Percentiles rank a stretch among this genome's conserved stretches.
Evolutionary conservation across 2,113 vertebrate species (phyloP).

Genomic region (Vanacampus margaritifer): DNA sequence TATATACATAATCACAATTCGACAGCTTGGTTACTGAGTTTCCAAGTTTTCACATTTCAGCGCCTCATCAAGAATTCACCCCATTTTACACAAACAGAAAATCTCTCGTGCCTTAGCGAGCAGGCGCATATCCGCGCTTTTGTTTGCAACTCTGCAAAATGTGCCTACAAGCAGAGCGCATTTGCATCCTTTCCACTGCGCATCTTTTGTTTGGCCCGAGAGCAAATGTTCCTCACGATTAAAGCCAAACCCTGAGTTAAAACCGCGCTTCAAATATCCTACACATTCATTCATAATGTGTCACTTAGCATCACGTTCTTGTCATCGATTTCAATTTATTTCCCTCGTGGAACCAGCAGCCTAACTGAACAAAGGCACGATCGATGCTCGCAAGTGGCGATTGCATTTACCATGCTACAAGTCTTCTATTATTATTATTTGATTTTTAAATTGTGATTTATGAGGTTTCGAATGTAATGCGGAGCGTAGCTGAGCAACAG

Average conservation of each 20-base stretch:
- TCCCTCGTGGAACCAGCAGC: conserved; percentile 1
- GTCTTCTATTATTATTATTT: rapidly evolving
- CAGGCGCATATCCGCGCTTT: conserved; percentile 42
- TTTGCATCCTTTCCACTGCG: conserved; percentile 61
- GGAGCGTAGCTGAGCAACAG: not conserved
- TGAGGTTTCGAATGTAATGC: not conserved
- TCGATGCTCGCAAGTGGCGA: conserved; percentile 3
- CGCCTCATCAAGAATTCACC: not conserved
- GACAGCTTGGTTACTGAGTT: not conserved
- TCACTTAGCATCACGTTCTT: rapidly evolving
- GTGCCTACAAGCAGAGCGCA: conserved; percentile 53
- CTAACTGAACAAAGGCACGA: conserved; percentile 41
- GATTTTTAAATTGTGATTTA: not conserved
- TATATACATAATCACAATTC: not conserved
- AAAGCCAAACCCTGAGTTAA: conserved; percentile 39
- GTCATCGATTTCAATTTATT: not conserved
- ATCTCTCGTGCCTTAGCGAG: not conserved
- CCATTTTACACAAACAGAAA: not conserved
- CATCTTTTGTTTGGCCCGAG: conserved; percentile 68
- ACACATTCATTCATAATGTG: not conserved
- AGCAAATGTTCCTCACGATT: not conserved
- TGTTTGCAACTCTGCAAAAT: conserved; percentile 58
- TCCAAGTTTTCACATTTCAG: not conserved
- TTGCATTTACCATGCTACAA: not conserved
- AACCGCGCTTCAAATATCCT: conserved; percentile 9